Conservation (phyloP, 2,888 invertebrate species). For the Tenthredo distinguenda region DNA sequence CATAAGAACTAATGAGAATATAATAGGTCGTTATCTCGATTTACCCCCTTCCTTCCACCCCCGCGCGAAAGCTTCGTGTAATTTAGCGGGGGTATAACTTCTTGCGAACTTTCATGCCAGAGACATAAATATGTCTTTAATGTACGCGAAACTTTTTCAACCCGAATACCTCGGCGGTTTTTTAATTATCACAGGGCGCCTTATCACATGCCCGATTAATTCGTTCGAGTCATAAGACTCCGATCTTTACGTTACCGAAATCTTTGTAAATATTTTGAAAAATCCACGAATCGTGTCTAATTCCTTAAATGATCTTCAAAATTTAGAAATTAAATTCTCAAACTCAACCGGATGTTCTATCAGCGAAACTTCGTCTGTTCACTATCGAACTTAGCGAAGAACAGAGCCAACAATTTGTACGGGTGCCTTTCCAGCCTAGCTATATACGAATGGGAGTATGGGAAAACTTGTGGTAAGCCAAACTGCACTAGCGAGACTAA, state of each 20-base stretch:
- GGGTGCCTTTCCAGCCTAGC: neutral
- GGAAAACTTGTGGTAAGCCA: conserved; percentile 36
- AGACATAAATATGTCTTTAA: conserved; percentile 11
- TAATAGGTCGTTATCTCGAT: conserved; percentile 51
- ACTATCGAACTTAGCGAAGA: conserved; percentile 13
- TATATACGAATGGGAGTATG: neutral
- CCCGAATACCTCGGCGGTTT: neutral
- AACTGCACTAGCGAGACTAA: conserved; percentile 43
- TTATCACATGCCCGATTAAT: neutral
- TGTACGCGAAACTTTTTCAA: neutral
- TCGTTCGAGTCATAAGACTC: neutral
- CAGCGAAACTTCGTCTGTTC: neutral
- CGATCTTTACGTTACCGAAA: too few species aligned
- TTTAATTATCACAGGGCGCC: neutral
- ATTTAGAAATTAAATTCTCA: neutral
- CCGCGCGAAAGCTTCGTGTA: neutral
- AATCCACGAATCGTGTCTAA: too few species aligned
- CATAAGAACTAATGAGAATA: conserved; percentile 52
- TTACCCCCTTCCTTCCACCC: conserved; percentile 31
- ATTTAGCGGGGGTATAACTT: neutral
- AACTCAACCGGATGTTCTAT: neutral
- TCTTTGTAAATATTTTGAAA: too few species aligned
- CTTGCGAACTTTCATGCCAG: neutral
- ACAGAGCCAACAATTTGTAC: conserved; percentile 9
- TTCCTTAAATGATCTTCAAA: too few species aligned